Conservation (phyloP, 1,140 invertebrate species). For the Trichonephila clavipes region DNA sequence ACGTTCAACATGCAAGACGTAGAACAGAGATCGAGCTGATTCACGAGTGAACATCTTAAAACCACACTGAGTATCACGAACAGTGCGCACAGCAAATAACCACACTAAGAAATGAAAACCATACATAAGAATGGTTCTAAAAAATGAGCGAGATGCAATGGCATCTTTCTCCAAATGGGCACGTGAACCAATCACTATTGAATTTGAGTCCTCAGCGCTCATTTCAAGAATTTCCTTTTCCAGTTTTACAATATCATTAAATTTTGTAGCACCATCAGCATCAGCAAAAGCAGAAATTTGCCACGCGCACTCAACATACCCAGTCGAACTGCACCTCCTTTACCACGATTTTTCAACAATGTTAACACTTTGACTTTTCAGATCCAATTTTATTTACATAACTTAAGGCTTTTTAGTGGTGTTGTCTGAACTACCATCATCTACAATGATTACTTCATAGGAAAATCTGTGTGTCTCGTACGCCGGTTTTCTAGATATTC, state of each 20-base stretch:
- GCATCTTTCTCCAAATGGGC: constrained; percentile 97
- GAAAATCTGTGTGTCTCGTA: constrained; percentile 83
- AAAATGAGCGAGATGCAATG: constrained; percentile 89
- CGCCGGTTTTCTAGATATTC: constrained; percentile 88
- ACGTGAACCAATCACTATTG: constrained; percentile 91
- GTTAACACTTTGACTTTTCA: constrained; percentile 91
- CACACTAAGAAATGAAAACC: constrained; percentile 98
- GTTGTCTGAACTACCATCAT: constrained; percentile 95
- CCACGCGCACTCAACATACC: constrained; percentile 94
- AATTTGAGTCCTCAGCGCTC: constrained; percentile 81
- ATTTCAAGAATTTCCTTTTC: constrained; percentile 82
- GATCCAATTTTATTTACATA: constrained; percentile 89
- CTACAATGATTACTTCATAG: constrained; percentile 98
- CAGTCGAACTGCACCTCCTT: constrained; percentile 96
- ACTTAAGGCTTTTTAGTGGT: constrained; percentile 88
- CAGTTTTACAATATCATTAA: constrained; percentile 93
- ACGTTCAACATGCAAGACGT: constrained; percentile 96
- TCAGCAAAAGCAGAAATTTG: constrained; percentile 95
- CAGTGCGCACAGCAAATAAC: constrained; percentile 91
- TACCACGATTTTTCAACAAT: constrained; percentile 94
- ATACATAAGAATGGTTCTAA: constrained; percentile 97
- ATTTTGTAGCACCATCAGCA: constrained; percentile 99
- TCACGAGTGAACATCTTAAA: constrained; percentile 97
- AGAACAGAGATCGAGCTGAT: constrained; percentile 90
- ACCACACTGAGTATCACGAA: constrained; percentile 98